phyloP scores from a whole-genome alignment of 2,888 invertebrate species.

The Macrostomum cliftonense region DNA sequence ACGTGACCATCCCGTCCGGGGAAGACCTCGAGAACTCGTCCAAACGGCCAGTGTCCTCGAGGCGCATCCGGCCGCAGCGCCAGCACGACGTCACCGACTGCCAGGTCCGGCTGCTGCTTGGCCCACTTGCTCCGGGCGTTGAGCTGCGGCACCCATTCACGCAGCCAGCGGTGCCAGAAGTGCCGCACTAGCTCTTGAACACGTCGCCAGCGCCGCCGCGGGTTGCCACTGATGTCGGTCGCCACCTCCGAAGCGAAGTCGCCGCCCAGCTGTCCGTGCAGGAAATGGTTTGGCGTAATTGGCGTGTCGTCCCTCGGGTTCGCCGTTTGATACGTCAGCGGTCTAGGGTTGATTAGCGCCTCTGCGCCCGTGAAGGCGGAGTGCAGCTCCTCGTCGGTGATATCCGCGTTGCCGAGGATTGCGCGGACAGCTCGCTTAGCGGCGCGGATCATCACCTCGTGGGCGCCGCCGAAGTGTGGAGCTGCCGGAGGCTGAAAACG shows the following conservation, averaged over 20 bases:
- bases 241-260: constrained; percentile 7
- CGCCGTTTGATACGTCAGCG: constrained; percentile 2
- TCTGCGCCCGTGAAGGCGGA: constrained; percentile 6
- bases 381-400: constrained; percentile 7
- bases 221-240: constrained; percentile 1
- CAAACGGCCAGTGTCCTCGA: constrained; percentile 3
- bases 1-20: neutral
- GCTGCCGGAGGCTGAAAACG: constrained; percentile 6
- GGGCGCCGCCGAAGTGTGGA: constrained; percentile 8
- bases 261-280: constrained; percentile 10
- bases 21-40: neutral
- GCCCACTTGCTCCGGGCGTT: neutral
- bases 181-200: constrained; percentile 4
- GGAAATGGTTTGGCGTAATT: constrained; percentile 8
- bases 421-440: constrained; percentile 6
- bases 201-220: constrained; percentile 5
- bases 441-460: constrained; percentile 6
- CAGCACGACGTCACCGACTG: neutral
- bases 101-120: neutral
- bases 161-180: constrained; percentile 2
- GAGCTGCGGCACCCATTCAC: neutral
- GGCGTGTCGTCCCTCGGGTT: neutral
- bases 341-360: constrained; percentile 5
- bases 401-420: constrained; percentile 5
- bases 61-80: neutral